Percentiles rank a stretch among this genome's conserved stretches.
These are phyloP conservation scores for Morone chrysops DNA, from an alignment of 2,113 vertebrate species.

Conservation along the genomic window DNA sequence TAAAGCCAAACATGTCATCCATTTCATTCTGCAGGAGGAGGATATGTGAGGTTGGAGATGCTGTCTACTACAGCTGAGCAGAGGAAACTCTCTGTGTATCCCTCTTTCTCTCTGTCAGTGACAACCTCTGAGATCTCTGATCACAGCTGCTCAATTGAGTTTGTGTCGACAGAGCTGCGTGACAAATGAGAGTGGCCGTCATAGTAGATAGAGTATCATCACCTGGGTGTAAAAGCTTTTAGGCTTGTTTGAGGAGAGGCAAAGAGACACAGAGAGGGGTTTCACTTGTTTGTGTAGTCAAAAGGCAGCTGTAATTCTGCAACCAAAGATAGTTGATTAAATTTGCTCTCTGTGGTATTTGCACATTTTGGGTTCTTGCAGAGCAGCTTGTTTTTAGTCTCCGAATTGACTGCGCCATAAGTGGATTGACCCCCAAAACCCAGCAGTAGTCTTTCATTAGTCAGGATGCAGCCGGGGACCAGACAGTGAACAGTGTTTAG, in stretches of 20 bases:
- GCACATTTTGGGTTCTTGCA: conserved; percentile 65
- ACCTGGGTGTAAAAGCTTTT: conserved; percentile 67
- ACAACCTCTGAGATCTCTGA: conserved; percentile 70
- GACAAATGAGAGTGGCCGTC: conserved; percentile 73
- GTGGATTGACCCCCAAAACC: conserved; percentile 77
- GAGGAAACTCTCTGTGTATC: conserved; percentile 30
- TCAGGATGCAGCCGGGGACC: conserved; percentile 61
- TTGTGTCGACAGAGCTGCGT: conserved; percentile 65
- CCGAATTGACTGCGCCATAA: conserved; percentile 68
- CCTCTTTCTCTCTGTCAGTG: conserved; percentile 34
- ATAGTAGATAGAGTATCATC: conserved; percentile 71
- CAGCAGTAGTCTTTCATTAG: conserved; percentile 77
- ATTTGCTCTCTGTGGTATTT: conserved; percentile 70
- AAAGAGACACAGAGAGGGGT: conserved; percentile 12
- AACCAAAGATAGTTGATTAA: conserved; percentile 69
- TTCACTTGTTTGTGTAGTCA: conserved; percentile 52
- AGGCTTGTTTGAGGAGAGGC: conserved; percentile 40
- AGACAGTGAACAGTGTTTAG: conserved; percentile 69
- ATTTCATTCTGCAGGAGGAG: conserved; percentile 64
- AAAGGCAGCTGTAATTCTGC: conserved; percentile 54
- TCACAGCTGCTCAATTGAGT: conserved; percentile 76
- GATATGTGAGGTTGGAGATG: conserved; percentile 42
- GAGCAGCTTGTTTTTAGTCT: conserved; percentile 69
- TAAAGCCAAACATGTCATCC: conserved; percentile 75
- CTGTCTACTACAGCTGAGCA: conserved; percentile 43